Conservation (phyloP, 2,113 vertebrate genomes). For the Daubentonia madagascariensis region DNA sequence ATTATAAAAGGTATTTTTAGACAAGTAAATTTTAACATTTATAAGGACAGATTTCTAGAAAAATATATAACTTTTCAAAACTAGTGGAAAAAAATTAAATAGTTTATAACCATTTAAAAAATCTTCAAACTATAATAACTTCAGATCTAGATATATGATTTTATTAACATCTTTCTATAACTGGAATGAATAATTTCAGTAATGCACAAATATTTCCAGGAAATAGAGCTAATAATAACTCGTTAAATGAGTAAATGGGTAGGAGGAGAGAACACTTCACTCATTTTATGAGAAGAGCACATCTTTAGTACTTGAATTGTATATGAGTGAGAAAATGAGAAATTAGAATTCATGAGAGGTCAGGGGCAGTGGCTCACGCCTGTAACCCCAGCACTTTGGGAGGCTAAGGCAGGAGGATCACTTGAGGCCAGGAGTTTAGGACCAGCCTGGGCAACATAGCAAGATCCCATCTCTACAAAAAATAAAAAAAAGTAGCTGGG, state of each 20-base stretch:
- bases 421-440: too few species aligned
- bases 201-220: not conserved
- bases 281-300: not conserved
- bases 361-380: too few species aligned
- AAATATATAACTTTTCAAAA: not conserved
- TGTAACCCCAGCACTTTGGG: too few species aligned
- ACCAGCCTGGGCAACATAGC: too few species aligned
- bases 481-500: too few species aligned
- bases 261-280: not conserved
- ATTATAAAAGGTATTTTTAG: not conserved
- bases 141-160: not conserved
- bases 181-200: not conserved
- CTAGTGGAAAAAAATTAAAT: not conserved
- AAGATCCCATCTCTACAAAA: too few species aligned
- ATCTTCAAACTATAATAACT: not conserved
- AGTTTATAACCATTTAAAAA: not conserved
- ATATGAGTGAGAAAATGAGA: not conserved
- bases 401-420: too few species aligned
- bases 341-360: not conserved
- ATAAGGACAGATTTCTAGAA: not conserved
- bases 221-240: not conserved
- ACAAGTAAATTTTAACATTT: not conserved
- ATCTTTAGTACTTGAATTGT: not conserved
- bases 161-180: not conserved
- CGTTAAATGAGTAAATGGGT: not conserved